A percentile compares a stretch with the other conserved stretches of the same genome.
These are phyloP conservation scores for Leptodactylus fuscus DNA, from an alignment of 2,113 vertebrate genomes.

Conservation along the genomic window DNA sequence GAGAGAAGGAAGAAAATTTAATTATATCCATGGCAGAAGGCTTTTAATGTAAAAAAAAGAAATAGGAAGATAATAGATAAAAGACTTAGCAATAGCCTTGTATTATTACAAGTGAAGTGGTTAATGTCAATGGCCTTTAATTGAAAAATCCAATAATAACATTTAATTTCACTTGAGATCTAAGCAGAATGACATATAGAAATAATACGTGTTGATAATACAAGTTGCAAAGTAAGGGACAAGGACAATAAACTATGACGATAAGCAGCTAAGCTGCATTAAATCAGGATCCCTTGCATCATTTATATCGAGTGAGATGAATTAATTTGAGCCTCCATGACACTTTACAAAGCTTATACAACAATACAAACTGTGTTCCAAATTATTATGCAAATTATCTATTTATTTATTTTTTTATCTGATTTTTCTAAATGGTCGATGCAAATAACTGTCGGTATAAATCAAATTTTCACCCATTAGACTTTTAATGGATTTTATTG, in stretches of 20 bases:
- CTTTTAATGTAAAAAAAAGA: slow-evolving; percentile 25
- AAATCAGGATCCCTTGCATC: too few relatives aligned
- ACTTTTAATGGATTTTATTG: too few relatives aligned
- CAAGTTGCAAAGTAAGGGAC: background rate
- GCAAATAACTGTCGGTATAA: too few relatives aligned
- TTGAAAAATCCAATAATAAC: slow-evolving; percentile 49
- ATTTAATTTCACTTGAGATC: slow-evolving; percentile 43
- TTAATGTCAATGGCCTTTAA: slow-evolving; percentile 51
- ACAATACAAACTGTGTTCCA: too few relatives aligned
- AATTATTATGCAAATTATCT: too few relatives aligned
- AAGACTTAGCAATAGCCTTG: slow-evolving; percentile 1
- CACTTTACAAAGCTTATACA: too few relatives aligned
- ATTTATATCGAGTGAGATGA: too few relatives aligned
- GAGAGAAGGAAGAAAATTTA: background rate
- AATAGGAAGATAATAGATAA: slow-evolving; percentile 25
- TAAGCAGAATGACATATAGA: slow-evolving; percentile 44
- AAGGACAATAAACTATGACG: background rate
- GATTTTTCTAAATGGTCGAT: too few relatives aligned
- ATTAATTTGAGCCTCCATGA: too few relatives aligned
- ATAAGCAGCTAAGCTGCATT: too few relatives aligned
- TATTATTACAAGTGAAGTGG: slow-evolving; percentile 57
- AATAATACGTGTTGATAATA: slow-evolving; percentile 10
- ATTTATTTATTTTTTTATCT: too few relatives aligned
- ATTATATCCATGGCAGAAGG: slow-evolving; percentile 19
- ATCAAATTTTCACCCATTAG: too few relatives aligned